Percentiles rank a stretch among this genome's conserved stretches.
Conservation (phyloP, 1,140 invertebrate genomes). For the Sitophilus oryzae region DNA sequence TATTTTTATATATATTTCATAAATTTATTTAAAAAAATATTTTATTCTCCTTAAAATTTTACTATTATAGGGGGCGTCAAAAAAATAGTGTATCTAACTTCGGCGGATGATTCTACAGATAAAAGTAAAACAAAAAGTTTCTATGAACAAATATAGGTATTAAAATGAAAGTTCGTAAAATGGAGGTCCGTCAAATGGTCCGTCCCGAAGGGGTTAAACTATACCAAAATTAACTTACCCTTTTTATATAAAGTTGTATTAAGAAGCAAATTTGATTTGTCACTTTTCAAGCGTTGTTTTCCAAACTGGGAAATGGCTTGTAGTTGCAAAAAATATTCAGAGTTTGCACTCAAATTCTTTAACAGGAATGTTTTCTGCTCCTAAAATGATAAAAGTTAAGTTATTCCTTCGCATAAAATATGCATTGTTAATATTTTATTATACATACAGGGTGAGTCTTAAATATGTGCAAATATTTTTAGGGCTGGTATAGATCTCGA, state of each 20-base stretch:
- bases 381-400: constrained; percentile 43
- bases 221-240: no score
- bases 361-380: constrained; percentile 54
- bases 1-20: no score
- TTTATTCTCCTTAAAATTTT: no score
- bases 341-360: constrained; percentile 55
- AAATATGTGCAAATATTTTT: neutral
- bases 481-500: neutral
- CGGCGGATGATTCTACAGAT: no score
- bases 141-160: no score
- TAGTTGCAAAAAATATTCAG: constrained; percentile 65
- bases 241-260: constrained; percentile 55
- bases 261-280: constrained; percentile 58
- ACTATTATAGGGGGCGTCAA: no score
- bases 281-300: constrained; percentile 56
- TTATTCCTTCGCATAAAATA: neutral
- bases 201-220: no score
- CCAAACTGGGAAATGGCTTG: constrained; percentile 62
- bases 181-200: no score
- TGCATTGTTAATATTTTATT: neutral
- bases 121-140: no score
- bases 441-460: neutral
- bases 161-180: no score
- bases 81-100: no score
- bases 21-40: no score